Conservation (phyloP, 2,113 vertebrate species). For the Phalacrocorax pelagicus region DNA sequence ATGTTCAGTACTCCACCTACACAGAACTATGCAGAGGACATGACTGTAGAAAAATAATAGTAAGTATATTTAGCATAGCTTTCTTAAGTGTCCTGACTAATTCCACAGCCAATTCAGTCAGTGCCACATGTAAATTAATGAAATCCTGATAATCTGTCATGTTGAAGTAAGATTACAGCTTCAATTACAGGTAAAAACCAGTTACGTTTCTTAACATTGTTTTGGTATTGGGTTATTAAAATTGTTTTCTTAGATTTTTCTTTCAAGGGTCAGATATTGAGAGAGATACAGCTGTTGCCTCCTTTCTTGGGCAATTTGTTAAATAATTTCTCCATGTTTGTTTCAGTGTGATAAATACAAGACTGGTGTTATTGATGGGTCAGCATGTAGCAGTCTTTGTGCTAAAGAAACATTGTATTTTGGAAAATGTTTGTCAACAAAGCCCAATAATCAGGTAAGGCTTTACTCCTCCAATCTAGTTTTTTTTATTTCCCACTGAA, state of each 20-base stretch:
- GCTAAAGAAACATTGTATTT: conserved; percentile 93
- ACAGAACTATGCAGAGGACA: conserved; percentile 95
- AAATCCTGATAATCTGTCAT: not conserved
- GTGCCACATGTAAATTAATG: not conserved
- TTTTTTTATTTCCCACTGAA: not conserved
- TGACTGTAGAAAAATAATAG: conserved; percentile 93
- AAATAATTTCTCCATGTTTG: conserved; percentile 1
- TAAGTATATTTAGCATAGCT: conserved; percentile 75
- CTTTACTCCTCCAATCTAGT: not conserved
- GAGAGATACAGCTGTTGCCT: not conserved
- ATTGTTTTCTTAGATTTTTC: not conserved
- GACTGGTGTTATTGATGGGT: conserved; percentile 92
- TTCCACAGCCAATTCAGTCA: not conserved
- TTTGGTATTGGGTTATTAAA: not conserved
- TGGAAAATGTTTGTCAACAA: conserved; percentile 92
- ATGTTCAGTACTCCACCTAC: conserved; percentile 94
- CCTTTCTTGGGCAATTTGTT: not conserved
- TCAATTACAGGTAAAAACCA: not conserved
- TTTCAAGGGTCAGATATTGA: not conserved
- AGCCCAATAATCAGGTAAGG: conserved; percentile 89
- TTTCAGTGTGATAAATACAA: conserved; percentile 94
- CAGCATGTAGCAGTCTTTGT: conserved; percentile 94
- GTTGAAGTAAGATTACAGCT: not conserved
- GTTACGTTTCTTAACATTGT: not conserved
- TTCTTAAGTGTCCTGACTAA: not conserved